These are phyloP conservation scores for Sympetrum striolatum DNA, from an alignment of 2,888 invertebrate species.

Conservation along the genomic window DNA sequence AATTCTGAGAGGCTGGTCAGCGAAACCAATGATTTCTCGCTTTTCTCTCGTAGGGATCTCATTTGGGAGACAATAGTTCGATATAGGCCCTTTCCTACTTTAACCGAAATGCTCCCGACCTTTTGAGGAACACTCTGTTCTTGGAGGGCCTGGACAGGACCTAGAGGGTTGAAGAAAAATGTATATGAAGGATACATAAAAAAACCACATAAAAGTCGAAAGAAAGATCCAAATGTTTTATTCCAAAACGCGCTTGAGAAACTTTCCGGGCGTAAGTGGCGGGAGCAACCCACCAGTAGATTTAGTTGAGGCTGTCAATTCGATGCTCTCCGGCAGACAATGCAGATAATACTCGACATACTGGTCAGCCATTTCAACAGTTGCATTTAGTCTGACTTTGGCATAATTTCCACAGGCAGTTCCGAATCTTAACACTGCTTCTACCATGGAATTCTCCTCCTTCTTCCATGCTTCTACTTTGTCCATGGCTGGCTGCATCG, in stretches of 20 bases:
- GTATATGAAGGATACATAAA: too few species aligned
- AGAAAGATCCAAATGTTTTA: neutral
- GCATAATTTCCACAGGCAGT: slow-evolving; percentile 74
- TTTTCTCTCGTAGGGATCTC: slow-evolving; percentile 61
- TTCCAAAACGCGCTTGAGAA: neutral
- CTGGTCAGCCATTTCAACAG: slow-evolving; percentile 73
- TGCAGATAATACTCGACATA: slow-evolving; percentile 77
- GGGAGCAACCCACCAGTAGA: slow-evolving; percentile 60
- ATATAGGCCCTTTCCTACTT: slow-evolving; percentile 74
- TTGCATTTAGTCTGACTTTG: slow-evolving; percentile 70
- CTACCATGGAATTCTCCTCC: too few species aligned
- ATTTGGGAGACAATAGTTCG: slow-evolving; percentile 69
- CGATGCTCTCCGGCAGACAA: slow-evolving; percentile 64
- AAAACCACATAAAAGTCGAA: too few species aligned
- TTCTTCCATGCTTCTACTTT: too few species aligned
- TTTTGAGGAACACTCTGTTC: slow-evolving; percentile 75
- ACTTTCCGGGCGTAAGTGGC: too few species aligned
- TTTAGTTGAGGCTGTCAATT: slow-evolving; percentile 60
- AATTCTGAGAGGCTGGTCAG: slow-evolving; percentile 50
- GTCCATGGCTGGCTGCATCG: slow-evolving; percentile 53
- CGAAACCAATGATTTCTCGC: slow-evolving; percentile 62
- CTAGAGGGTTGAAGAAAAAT: neutral
- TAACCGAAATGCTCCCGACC: slow-evolving; percentile 73
- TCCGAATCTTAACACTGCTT: slow-evolving; percentile 62
- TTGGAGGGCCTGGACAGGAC: slow-evolving; percentile 68